phyloP scores from a whole-genome alignment of 2,113 vertebrate species.

The Osmerus mordax region DNA sequence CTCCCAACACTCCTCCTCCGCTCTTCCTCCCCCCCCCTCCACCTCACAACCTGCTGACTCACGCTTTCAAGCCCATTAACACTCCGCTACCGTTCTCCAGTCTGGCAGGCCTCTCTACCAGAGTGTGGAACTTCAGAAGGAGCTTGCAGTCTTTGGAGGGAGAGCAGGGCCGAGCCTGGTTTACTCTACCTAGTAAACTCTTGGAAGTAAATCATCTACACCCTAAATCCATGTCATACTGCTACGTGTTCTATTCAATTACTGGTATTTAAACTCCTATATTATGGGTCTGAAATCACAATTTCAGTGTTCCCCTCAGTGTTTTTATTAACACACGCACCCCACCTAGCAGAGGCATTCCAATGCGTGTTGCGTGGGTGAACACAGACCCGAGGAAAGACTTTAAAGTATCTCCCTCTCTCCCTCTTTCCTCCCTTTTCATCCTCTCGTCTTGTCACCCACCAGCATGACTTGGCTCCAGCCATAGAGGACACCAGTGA shows the following conservation, averaged over 20 bases:
- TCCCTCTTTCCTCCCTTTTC: constrained; percentile 11
- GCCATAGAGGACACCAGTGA: not conserved
- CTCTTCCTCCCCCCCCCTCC: constrained; percentile 8
- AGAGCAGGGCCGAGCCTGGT: not conserved
- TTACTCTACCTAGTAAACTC: too few relatives aligned
- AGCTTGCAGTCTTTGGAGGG: too few relatives aligned
- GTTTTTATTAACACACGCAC: constrained; percentile 20
- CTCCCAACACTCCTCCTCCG: not conserved
- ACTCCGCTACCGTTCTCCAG: constrained; percentile 15
- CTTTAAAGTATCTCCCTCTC: constrained; percentile 41
- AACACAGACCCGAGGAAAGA: constrained; percentile 52
- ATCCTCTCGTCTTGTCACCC: constrained; percentile 2
- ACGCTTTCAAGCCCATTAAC: constrained; percentile 46
- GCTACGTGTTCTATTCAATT: not conserved
- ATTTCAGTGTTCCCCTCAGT: not conserved
- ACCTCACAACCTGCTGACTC: constrained; percentile 51
- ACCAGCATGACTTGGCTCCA: constrained; percentile 39
- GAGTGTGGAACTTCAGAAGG: too few relatives aligned
- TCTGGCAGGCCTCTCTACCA: not conserved
- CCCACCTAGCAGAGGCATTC: constrained; percentile 37
- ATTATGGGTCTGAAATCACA: too few relatives aligned
- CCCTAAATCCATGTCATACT: not conserved
- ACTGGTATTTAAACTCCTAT: too few relatives aligned
- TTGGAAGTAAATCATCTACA: not conserved
- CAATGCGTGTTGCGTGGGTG: constrained; percentile 44